phyloP scores from a whole-genome alignment of 2,113 vertebrate species.

The Lophotis ruficrista region DNA sequence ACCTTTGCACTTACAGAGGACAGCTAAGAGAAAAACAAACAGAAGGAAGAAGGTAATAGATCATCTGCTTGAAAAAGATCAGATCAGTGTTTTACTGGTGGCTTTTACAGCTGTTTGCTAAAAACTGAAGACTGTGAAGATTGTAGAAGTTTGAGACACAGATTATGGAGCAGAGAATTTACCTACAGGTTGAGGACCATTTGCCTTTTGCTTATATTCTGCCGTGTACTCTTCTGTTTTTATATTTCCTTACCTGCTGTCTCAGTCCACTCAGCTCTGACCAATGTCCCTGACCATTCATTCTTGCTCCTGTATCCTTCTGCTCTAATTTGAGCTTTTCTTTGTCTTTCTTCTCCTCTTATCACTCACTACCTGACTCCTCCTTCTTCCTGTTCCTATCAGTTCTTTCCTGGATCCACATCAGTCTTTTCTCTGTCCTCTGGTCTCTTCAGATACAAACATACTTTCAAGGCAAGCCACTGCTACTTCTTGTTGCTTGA shows the following conservation, averaged over 20 bases:
- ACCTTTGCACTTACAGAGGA: not conserved
- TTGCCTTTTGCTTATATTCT: constrained; percentile 16
- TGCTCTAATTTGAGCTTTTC: not conserved
- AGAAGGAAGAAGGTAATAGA: not conserved
- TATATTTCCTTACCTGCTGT: not conserved
- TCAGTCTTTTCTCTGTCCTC: not conserved
- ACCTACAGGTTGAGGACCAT: not conserved
- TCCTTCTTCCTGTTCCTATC: not conserved
- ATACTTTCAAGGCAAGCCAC: not conserved
- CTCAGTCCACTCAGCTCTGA: not conserved
- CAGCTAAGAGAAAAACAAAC: not conserved
- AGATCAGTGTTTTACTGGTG: not conserved
- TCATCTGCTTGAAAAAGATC: not conserved
- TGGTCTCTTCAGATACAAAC: not conserved
- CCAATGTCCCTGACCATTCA: not conserved
- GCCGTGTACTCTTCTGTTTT: not conserved
- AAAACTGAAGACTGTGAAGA: not conserved
- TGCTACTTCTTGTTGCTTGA: not conserved
- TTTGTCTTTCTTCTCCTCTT: not conserved
- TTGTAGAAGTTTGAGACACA: not conserved
- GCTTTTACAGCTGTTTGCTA: not conserved
- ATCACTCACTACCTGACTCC: not conserved
- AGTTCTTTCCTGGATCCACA: not conserved
- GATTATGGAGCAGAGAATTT: not conserved
- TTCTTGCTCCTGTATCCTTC: not conserved